These are phyloP conservation scores for Papilio machaon DNA, from an alignment of 1,140 invertebrate species.

Conservation along the genomic window DNA sequence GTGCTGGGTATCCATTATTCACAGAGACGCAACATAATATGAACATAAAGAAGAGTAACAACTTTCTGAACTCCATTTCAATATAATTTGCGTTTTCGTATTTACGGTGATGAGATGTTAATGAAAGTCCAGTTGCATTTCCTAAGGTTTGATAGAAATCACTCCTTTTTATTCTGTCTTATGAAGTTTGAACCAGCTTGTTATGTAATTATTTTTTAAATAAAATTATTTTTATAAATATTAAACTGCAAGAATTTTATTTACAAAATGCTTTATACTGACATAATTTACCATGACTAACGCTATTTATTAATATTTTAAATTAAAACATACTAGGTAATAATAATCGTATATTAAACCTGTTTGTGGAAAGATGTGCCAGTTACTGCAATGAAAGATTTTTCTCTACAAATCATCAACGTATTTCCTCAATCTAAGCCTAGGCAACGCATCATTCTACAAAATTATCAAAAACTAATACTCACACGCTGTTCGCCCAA, in stretches of 20 bases:
- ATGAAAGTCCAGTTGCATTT: neutral
- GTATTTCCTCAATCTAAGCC: too few species aligned
- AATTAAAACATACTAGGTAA: neutral
- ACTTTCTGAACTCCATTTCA: conserved; percentile 41
- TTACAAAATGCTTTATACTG: neutral
- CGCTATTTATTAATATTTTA: neutral
- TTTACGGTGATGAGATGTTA: neutral
- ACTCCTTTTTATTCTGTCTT: conserved; percentile 28
- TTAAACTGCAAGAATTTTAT: neutral
- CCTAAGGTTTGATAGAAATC: neutral
- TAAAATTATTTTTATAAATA: neutral
- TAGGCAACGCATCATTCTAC: too few species aligned
- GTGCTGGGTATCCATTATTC: conserved; percentile 43
- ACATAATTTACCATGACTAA: neutral
- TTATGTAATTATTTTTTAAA: neutral
- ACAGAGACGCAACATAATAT: conserved; percentile 19
- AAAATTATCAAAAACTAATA: too few species aligned
- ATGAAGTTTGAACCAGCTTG: conserved; percentile 1
- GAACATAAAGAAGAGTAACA: conserved; percentile 14
- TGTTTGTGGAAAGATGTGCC: neutral
- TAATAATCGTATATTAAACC: neutral
- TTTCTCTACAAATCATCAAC: too few species aligned
- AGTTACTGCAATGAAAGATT: too few species aligned
- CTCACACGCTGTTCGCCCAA: too few species aligned
- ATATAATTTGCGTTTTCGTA: neutral